Evolutionary conservation across 2,797 vertebrate species (phyloP).

Genomic region (Micropoecilia bifurca): DNA sequence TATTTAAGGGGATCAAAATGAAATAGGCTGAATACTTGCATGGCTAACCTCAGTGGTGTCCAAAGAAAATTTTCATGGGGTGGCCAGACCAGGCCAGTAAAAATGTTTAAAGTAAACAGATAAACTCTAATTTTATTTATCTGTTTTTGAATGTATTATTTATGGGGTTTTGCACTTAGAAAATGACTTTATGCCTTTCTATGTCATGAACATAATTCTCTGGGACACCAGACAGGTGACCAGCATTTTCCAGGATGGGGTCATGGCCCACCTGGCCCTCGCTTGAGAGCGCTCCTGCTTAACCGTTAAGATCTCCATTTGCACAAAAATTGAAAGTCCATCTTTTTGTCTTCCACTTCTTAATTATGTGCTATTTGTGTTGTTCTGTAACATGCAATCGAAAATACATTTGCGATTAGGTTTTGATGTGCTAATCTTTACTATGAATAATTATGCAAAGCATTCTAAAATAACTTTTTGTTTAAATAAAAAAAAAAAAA

Average conservation of each 20-base stretch:
- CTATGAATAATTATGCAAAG: not conserved
- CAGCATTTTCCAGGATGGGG: too few relatives aligned
- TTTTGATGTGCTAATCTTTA: not conserved
- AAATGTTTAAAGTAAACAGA: too few relatives aligned
- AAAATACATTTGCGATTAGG: not conserved
- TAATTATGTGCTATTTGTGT: not conserved
- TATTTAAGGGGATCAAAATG: not conserved
- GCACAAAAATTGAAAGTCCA: not conserved
- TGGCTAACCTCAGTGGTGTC: not conserved
- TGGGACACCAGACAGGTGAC: too few relatives aligned
- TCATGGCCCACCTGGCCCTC: too few relatives aligned
- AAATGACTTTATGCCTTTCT: too few relatives aligned
- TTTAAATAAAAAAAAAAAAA: not conserved
- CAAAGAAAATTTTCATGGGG: too few relatives aligned
- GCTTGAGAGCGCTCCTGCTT: too few relatives aligned
- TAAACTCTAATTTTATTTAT: too few relatives aligned
- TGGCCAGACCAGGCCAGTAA: too few relatives aligned
- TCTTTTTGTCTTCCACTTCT: not conserved
- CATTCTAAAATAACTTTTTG: not conserved
- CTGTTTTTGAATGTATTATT: too few relatives aligned
- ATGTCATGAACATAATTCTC: too few relatives aligned
- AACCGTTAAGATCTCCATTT: not conserved
- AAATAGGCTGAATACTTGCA: not conserved
- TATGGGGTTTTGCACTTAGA: too few relatives aligned
- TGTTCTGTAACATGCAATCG: not conserved